phyloP scores from a whole-genome alignment of 2,888 invertebrate genomes.

The Lasiommata megera region DNA sequence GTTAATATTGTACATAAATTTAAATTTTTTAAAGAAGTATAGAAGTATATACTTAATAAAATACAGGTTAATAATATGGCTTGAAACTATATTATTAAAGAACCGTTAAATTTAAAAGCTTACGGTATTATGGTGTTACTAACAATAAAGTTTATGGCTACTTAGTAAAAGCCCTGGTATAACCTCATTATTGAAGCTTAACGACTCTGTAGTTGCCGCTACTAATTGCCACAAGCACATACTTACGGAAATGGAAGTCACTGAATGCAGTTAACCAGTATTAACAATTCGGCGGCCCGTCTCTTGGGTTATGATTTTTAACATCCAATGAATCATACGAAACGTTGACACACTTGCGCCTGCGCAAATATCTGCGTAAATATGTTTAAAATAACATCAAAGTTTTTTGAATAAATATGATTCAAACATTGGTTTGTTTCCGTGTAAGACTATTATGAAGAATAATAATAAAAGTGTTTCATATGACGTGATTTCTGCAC shows the following conservation, averaged over 20 bases:
- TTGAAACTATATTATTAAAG: not conserved
- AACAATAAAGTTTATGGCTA: not conserved
- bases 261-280: slow-evolving; percentile 25
- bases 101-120: not conserved
- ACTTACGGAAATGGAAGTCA: slow-evolving; percentile 16
- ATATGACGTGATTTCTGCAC: not conserved
- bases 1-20: no score
- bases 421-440: not conserved
- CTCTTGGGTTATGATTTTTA: slow-evolving; percentile 16
- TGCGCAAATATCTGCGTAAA: not conserved
- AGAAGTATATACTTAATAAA: no score
- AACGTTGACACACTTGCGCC: slow-evolving; percentile 1
- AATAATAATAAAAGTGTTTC: not conserved
- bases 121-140: not conserved
- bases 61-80: not conserved
- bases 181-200: slow-evolving; percentile 6
- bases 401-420: not conserved
- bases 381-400: slow-evolving; percentile 1
- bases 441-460: not conserved
- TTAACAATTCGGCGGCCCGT: slow-evolving; percentile 12
- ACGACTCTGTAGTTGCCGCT: slow-evolving; percentile 11
- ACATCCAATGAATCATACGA: slow-evolving; percentile 1
- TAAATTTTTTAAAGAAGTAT: no score
- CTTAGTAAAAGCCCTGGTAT: not conserved
- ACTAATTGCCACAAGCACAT: slow-evolving; percentile 9